Evolutionary conservation across 2,797 vertebrate genomes (phyloP), one percentile per base, ranked within the genome.

Genomic region (Rousettus madagascariensis): DNA sequence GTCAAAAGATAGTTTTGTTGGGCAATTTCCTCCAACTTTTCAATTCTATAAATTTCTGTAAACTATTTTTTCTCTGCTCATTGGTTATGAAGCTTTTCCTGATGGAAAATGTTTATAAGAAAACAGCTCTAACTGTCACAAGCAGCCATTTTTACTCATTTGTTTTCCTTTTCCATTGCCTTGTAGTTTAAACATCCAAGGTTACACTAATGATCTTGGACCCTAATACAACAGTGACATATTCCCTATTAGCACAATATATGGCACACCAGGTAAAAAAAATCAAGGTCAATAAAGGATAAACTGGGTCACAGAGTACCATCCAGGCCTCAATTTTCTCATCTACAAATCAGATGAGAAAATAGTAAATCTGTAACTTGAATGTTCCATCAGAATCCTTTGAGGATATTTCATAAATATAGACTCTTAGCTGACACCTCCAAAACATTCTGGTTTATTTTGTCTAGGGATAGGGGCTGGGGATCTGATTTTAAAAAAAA

Each of bases 391-490:
- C 33, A 84, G 72, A 78, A 79, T 85, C 6, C 10, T 63, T 24
- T 74, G 30, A 59, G 30, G 41, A 38, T 26, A 91, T 41, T 61
- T 57, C 55, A 75, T 65, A 93, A 94, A 55, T 69, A 57, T 51
- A 79, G 38, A 20, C 55, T 69, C 65, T 68, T n/a, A 74, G 30
- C 74, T 55, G 24, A 16, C 6, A 38, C 11, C 13, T 24, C 9
- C 20, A 83, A 43, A 83, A 71, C 78, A 92, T 71, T 89, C 11
- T 95, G 55, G 17, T 82, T 77, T 91, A 46, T 43, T 86, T 77
- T 68, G 20, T 57, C n/a, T 77, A 49, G 5, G 28, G 20, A n/a
- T 38, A 69, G 10, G 20, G n/a, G 6, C 26, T 87, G 26, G 6
- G 43, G 82, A 63, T 77, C 26, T 80, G 2, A 12, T 49, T 87